Percentiles rank a stretch among this genome's conserved stretches.
Conservation (phyloP, 2,888 invertebrate species). For the Megalurothrips usitatus region DNA sequence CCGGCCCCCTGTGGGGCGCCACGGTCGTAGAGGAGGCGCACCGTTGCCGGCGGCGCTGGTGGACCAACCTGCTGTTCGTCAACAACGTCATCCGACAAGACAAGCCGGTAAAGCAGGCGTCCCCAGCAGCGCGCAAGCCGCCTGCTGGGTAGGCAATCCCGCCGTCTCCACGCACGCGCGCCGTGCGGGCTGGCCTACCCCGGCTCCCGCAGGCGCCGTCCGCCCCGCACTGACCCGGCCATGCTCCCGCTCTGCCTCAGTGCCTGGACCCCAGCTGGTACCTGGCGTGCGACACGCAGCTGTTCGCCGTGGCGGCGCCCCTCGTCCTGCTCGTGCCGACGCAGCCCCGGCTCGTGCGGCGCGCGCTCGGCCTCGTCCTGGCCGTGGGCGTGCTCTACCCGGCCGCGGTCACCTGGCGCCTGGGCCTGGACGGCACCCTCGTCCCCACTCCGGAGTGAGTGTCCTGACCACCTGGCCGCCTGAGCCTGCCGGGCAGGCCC, state of each 20-base stretch:
- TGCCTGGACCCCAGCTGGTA: constrained; percentile 40
- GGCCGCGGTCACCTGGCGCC: background rate
- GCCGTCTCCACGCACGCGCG: no score
- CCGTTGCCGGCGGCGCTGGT: constrained; percentile 39
- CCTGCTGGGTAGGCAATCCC: no score
- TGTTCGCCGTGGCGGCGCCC: constrained; percentile 35
- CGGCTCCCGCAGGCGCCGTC: no score
- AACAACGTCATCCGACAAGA: constrained; percentile 40
- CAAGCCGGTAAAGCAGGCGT: constrained; percentile 36
- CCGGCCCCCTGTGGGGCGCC: constrained; percentile 39
- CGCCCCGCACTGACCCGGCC: no score
- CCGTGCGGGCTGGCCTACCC: no score
- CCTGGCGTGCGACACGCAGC: constrained; percentile 40
- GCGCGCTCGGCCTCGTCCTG: background rate
- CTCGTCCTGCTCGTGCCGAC: background rate
- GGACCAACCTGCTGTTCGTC: constrained; percentile 41
- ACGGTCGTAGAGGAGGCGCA: constrained; percentile 35
- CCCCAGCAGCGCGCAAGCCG: no score
- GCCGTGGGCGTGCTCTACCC: background rate
- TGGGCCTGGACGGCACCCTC: constrained; percentile 1
- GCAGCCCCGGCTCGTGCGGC: background rate
- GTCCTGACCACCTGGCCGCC: no score
- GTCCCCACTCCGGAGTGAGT: background rate
- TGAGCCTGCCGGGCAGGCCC: no score
- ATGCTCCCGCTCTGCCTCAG: constrained; percentile 33